phyloP scores from a whole-genome alignment of 2,888 invertebrate species.

The Alcis repandata region DNA sequence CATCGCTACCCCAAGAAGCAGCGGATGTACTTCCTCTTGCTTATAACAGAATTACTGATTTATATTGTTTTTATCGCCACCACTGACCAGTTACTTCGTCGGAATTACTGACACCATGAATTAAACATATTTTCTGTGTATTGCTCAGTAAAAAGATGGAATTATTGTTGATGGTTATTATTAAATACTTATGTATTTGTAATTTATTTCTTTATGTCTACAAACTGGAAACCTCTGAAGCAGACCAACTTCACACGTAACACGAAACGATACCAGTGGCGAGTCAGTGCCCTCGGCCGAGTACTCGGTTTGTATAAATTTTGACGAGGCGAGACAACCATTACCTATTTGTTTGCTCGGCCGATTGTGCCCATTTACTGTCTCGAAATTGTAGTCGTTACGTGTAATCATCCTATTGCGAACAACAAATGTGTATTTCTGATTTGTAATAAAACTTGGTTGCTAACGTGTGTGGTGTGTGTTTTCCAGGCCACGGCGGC shows the following conservation, averaged over 20 bases:
- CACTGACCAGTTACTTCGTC: not conserved
- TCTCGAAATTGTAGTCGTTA: no score
- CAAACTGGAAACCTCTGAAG: no score
- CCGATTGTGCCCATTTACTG: no score
- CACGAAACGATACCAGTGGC: no score
- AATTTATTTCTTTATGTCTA: not conserved
- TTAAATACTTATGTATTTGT: not conserved
- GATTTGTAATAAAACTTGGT: not conserved
- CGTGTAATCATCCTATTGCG: no score
- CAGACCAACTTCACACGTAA: no score
- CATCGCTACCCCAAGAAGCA: slow-evolving; percentile 25
- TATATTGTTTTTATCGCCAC: slow-evolving; percentile 29
- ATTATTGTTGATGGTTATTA: not conserved
- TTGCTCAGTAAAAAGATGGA: slow-evolving; percentile 7
- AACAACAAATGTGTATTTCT: no score
- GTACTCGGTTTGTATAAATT: no score
- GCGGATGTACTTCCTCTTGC: slow-evolving; percentile 44
- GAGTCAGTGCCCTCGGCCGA: no score
- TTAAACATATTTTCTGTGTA: slow-evolving; percentile 25
- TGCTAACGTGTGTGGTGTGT: slow-evolving; percentile 7
- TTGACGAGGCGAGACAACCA: no score
- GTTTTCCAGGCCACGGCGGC: slow-evolving; percentile 91
- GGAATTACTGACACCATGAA: slow-evolving; percentile 12
- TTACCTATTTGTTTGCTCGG: no score
- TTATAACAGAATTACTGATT: slow-evolving; percentile 15